Percentiles rank a stretch among this genome's conserved stretches.
Evolutionary conservation across 2,888 invertebrate species (phyloP).

Genomic region (Pterobdella sp.): DNA sequence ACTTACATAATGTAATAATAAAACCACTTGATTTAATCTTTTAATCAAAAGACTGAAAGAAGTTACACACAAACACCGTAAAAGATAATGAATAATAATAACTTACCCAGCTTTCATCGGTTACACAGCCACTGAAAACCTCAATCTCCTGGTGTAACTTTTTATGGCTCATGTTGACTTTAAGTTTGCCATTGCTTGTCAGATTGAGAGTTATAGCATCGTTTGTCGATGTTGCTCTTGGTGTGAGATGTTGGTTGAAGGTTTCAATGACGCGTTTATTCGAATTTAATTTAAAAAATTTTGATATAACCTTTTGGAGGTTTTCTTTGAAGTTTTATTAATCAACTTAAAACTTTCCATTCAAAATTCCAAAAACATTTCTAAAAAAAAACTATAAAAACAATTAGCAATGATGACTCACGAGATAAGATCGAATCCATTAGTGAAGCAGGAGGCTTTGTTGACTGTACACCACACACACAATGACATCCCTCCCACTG

Average conservation of each 20-base stretch:
- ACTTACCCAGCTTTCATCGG: slow-evolving; percentile 17
- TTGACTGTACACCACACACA: slow-evolving; percentile 58
- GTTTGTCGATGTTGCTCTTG: not conserved
- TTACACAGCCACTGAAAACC: not conserved
- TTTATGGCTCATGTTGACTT: not conserved
- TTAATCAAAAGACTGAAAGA: not conserved
- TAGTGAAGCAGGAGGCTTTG: slow-evolving; percentile 40
- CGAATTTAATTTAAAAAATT: slow-evolving; percentile 13
- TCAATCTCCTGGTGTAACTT: slow-evolving; percentile 10
- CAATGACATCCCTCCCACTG: slow-evolving; percentile 58
- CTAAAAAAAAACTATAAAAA: not conserved
- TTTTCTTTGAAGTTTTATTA: not conserved
- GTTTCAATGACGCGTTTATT: not conserved
- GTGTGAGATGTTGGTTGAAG: not conserved
- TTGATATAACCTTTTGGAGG: not conserved
- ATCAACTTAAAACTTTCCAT: not conserved
- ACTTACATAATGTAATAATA: no score
- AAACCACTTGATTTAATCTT: no score
- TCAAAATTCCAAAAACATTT: not conserved
- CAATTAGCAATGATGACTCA: no score
- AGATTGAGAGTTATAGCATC: not conserved
- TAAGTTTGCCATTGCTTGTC: not conserved
- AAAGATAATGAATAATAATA: no score
- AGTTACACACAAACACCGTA: not conserved
- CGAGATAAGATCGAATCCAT: slow-evolving; percentile 15